phyloP scores from a whole-genome alignment of 2,797 vertebrate genomes.

The Lepus oiostolus region DNA sequence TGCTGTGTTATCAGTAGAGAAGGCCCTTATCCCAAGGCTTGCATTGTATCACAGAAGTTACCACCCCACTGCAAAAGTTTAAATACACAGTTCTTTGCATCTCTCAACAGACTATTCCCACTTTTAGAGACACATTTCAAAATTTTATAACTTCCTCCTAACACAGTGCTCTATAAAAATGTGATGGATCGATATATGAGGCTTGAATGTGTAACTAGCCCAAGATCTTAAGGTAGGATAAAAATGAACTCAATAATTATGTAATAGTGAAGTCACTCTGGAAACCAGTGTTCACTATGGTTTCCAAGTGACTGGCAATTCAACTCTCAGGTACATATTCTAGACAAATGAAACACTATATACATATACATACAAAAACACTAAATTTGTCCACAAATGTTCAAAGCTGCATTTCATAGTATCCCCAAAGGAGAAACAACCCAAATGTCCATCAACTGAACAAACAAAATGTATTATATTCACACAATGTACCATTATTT shows the following conservation, averaged over 20 bases:
- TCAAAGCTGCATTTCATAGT: not conserved
- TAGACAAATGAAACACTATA: not conserved
- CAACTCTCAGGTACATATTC: not conserved
- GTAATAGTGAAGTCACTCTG: conserved; percentile 10
- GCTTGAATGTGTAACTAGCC: not conserved
- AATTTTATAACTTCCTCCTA: not conserved
- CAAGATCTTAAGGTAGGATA: not conserved
- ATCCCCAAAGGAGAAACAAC: not conserved
- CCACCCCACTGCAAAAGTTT: not conserved
- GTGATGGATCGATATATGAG: not conserved
- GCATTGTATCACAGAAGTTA: not conserved
- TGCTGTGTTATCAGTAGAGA: not conserved
- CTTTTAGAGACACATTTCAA: not conserved
- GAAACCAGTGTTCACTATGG: not conserved
- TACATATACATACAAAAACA: not conserved
- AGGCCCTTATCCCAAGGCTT: not conserved
- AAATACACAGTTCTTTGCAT: not conserved
- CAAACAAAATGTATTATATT: not conserved
- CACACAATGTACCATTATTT: not conserved
- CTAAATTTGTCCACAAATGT: conserved; percentile 7
- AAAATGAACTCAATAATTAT: not conserved
- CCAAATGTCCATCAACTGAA: not conserved
- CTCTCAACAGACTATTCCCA: not conserved
- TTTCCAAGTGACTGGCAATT: not conserved
- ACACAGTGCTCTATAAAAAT: not conserved